Evolutionary conservation across 2,888 invertebrate genomes (phyloP).

Genomic region (Atethmia centrago): DNA sequence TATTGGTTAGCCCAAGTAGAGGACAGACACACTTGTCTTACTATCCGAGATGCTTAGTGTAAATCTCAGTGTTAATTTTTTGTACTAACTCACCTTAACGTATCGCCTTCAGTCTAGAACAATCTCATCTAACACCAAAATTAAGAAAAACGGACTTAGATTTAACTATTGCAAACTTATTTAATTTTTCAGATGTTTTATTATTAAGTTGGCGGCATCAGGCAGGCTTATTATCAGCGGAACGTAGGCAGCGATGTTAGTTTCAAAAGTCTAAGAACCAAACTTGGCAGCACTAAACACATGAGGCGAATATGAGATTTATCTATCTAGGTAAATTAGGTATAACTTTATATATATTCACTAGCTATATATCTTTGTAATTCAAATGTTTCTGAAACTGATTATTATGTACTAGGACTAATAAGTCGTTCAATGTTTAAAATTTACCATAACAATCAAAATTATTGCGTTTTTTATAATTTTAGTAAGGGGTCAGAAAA

Average conservation of each 20-base stretch:
- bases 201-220: slow-evolving; percentile 78
- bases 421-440: slow-evolving; percentile 59
- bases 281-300: slow-evolving; percentile 64
- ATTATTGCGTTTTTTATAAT: slow-evolving; percentile 47
- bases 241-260: slow-evolving; percentile 71
- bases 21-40: slow-evolving; percentile 26
- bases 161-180: slow-evolving; percentile 76
- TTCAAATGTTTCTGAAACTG: slow-evolving; percentile 54
- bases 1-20: slow-evolving; percentile 40
- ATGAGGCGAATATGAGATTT: slow-evolving; percentile 64
- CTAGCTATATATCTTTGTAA: slow-evolving; percentile 67
- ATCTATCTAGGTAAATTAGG: slow-evolving; percentile 62
- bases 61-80: slow-evolving; percentile 42
- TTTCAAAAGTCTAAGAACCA: slow-evolving; percentile 64
- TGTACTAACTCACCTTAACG: slow-evolving; percentile 59
- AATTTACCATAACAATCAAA: slow-evolving; percentile 31
- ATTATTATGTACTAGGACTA: slow-evolving; percentile 56
- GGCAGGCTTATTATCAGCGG: slow-evolving; percentile 75
- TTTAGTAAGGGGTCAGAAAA: slow-evolving; percentile 61
- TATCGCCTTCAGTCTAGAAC: slow-evolving; percentile 39
- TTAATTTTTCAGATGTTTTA: slow-evolving; percentile 82
- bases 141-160: slow-evolving; percentile 59
- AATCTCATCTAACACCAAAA: slow-evolving; percentile 49
- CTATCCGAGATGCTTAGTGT: slow-evolving; percentile 50
- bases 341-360: slow-evolving; percentile 67